Evolutionary conservation across 2,113 vertebrate species (phyloP).

Genomic region (Melanerpes aurifrons): DNA sequence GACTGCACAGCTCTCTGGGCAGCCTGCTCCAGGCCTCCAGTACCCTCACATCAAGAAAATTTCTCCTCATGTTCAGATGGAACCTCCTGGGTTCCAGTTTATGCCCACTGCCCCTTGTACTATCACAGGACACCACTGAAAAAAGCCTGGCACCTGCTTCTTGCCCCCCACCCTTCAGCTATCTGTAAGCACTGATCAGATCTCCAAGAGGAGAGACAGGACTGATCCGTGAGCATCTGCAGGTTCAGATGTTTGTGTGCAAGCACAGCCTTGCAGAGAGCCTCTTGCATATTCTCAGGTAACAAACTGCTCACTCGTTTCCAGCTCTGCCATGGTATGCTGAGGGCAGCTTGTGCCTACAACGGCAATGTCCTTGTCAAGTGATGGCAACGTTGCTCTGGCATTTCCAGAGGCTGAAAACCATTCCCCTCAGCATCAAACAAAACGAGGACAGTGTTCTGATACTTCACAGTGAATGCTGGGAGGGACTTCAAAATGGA

Average conservation of each 20-base stretch:
- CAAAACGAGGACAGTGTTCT: neutral
- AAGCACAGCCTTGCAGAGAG: neutral
- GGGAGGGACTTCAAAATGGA: neutral
- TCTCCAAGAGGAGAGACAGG: too few species aligned
- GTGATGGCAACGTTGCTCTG: neutral
- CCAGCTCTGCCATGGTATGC: neutral
- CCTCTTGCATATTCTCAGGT: neutral
- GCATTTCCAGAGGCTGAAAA: neutral
- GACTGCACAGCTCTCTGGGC: too few species aligned
- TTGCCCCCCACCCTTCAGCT: too few species aligned
- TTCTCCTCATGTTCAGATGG: too few species aligned
- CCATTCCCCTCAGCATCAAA: neutral
- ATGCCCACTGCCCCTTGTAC: too few species aligned
- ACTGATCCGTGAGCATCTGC: neutral
- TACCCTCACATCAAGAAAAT: too few species aligned
- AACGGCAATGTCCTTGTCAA: neutral
- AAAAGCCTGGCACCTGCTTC: too few species aligned
- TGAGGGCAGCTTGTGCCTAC: neutral
- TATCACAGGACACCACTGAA: too few species aligned
- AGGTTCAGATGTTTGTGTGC: too few species aligned
- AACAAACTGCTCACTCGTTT: neutral
- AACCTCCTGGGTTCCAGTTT: too few species aligned
- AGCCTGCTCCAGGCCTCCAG: too few species aligned
- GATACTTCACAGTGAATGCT: neutral
- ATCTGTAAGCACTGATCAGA: too few species aligned